Evolutionary conservation across 2,113 vertebrate genomes (phyloP).

Genomic region (Urocitellus parryii): DNA sequence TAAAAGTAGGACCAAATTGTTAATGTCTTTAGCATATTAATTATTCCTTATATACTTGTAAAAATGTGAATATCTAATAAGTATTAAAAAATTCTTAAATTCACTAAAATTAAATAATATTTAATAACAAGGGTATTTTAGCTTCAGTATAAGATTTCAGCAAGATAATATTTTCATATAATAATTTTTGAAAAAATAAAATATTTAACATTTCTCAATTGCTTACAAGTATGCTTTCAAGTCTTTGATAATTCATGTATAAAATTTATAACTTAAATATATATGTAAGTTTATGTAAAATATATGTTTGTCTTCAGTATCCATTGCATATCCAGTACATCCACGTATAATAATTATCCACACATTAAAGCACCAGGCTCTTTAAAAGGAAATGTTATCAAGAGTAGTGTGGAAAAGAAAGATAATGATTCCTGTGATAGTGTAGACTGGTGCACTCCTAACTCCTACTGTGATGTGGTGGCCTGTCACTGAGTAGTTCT

Average conservation of each 20-base stretch:
- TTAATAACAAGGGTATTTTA: background rate
- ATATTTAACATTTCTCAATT: background rate
- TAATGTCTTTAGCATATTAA: background rate
- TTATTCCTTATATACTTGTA: background rate
- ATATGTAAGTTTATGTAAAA: background rate
- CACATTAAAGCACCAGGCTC: background rate
- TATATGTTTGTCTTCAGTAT: background rate
- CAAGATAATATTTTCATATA: background rate
- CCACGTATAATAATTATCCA: background rate
- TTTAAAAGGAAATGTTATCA: background rate
- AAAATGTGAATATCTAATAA: background rate
- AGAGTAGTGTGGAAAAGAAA: background rate
- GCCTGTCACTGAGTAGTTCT: background rate
- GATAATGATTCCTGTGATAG: background rate
- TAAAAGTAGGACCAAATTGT: background rate
- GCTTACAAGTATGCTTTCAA: background rate
- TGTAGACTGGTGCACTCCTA: fast-evolving
- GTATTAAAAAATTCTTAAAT: background rate
- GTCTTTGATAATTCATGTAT: background rate
- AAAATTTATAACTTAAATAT: background rate
- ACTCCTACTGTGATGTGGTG: background rate
- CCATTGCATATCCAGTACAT: too few relatives aligned
- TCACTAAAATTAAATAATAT: background rate
- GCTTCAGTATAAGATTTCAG: background rate
- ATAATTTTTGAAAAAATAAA: background rate